Evolutionary conservation across 1,140 invertebrate species (phyloP).

Genomic region (Brachionus manjavacas): DNA sequence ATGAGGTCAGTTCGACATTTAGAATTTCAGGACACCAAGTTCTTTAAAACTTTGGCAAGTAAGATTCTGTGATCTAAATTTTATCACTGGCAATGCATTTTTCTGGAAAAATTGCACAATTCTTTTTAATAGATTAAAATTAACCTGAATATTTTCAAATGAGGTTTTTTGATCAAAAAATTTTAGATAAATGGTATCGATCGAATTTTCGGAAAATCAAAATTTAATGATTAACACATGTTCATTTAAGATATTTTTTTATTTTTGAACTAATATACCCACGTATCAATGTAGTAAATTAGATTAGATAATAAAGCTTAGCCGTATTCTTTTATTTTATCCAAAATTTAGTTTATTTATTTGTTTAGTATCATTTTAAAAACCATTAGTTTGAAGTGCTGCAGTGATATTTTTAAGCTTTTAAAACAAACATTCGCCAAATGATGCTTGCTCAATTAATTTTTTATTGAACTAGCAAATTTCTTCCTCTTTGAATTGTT

Average conservation of each 20-base stretch:
- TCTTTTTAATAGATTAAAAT: no score
- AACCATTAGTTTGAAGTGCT: not conserved
- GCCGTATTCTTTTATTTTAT: not conserved
- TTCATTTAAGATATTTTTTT: not conserved
- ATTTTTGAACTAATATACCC: not conserved
- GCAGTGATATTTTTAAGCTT: not conserved
- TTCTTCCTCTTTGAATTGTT: not conserved
- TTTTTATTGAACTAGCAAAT: not conserved
- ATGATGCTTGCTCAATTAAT: constrained; percentile 5
- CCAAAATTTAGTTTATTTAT: not conserved
- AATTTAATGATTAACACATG: not conserved
- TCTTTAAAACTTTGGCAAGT: no score
- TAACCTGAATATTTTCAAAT: no score
- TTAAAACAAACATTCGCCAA: constrained; percentile 3
- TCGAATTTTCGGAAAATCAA: no score
- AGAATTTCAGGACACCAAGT: no score
- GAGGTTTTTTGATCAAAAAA: not conserved
- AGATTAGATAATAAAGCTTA: not conserved
- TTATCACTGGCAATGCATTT: no score
- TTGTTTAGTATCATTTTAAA: constrained; percentile 19
- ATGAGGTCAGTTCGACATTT: no score
- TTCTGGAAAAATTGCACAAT: no score
- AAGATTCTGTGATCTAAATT: no score
- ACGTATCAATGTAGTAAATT: not conserved
- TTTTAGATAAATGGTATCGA: no score